phyloP scores from a whole-genome alignment of 2,113 vertebrate genomes.

The Bos indicus region DNA sequence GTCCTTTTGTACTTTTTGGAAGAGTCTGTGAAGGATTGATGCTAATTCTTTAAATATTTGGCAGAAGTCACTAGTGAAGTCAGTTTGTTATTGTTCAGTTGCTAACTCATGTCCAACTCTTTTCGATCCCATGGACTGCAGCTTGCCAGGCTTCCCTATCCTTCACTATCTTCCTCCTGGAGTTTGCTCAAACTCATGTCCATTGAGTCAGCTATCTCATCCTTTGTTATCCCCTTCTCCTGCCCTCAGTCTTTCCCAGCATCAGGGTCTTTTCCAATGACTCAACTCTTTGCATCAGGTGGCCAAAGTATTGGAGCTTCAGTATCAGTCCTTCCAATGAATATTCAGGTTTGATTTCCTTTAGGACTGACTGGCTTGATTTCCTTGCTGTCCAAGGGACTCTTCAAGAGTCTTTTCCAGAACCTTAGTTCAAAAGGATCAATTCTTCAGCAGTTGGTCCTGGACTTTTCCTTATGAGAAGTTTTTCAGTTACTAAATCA shows the following conservation, averaged over 20 bases:
- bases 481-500: background rate
- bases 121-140: background rate
- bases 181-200: background rate
- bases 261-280: background rate
- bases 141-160: background rate
- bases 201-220: background rate
- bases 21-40: background rate
- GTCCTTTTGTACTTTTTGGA: background rate
- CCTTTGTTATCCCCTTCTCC: background rate
- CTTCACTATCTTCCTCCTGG: background rate
- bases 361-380: background rate
- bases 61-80: background rate
- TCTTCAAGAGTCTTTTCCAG: background rate
- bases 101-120: background rate
- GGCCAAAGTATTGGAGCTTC: background rate
- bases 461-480: background rate
- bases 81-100: background rate
- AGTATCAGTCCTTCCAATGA: background rate
- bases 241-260: background rate
- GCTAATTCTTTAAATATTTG: constrained; percentile 1
- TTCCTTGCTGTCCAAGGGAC: background rate
- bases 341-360: background rate
- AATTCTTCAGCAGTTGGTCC: background rate
- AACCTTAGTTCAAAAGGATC: background rate
- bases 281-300: background rate